Evolutionary conservation across 2,888 invertebrate species (phyloP), one percentile per base, ranked within the genome.

Genomic region (Athalia cordata): DNA sequence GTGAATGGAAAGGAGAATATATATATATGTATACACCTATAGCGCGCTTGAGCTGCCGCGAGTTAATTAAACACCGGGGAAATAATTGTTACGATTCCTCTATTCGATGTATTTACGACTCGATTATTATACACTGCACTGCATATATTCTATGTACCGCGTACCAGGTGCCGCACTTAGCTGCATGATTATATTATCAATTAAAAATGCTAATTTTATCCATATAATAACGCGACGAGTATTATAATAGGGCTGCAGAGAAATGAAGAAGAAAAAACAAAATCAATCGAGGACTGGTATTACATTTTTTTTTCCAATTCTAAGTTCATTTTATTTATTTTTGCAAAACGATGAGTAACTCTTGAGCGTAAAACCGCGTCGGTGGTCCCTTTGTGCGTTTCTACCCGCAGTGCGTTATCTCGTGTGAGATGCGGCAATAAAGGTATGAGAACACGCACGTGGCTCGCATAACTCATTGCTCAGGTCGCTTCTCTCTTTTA

Each of bases 391-490:
- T 84, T 84, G 81, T 82, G 49, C 55, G 77, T 70, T 78, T 76
- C 59, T 72, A 67, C 78, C 82, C 83, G 81, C 84, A 79, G 80
- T 81, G 84, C 84, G 85, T 86, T 84, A 77, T 86, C 85, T 84
- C 81, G 84, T 83, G 85, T 79, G 84, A 83, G 85, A 81, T 80
- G 80, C 83, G 81, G 85, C 81, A 86, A 85, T 86, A 86, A 87
- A 87, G 87, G 87, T 87, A 89, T 88, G 88, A 86, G 89, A 89
- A 89, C 85, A 80, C 83, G 85, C 89, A 89, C 87, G 88, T 89
- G 89, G 83, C 84, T 64, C 79, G 64, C 85, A 89, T 89, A 89
- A 88, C 84, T 89, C 89, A 89, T 86, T 81, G 81, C 78, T 29
- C 75, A 78, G 72, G 55, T 74, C n/a, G n/a, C 64, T 72, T n/a